A percentile compares a stretch with the other conserved stretches of the same genome.
phyloP scores from a whole-genome alignment of 2,888 invertebrate species.

The Drosophila nr. perissopoda region DNA sequence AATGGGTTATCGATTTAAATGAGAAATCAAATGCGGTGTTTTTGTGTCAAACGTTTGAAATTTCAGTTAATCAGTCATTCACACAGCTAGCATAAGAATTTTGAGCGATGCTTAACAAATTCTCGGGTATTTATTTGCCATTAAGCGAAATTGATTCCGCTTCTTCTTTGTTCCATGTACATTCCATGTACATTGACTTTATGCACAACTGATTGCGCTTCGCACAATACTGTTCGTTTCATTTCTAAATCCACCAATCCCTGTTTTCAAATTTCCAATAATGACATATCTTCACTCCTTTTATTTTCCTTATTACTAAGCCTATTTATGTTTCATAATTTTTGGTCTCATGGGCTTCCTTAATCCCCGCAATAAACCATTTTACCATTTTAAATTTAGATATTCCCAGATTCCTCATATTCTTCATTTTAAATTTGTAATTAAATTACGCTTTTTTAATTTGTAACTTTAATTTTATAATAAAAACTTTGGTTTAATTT shows the following conservation, averaged over 20 bases:
- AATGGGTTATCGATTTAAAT: conserved; percentile 44
- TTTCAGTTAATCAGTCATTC: neutral
- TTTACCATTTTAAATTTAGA: neutral
- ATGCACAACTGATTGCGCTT: neutral
- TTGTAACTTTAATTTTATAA: neutral
- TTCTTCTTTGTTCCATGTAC: neutral
- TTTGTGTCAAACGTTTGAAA: neutral
- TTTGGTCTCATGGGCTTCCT: neutral
- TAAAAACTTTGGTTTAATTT: neutral
- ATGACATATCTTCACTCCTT: neutral
- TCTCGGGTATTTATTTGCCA: neutral
- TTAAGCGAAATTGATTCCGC: neutral
- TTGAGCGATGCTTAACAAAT: too few species aligned
- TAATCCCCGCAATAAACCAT: neutral
- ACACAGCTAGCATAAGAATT: neutral
- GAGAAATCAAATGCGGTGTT: conserved; percentile 17
- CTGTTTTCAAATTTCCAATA: neutral
- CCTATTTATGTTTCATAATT: neutral
- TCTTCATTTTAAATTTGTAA: neutral
- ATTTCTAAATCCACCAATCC: neutral
- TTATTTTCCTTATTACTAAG: neutral
- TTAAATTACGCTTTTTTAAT: neutral
- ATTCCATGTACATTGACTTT: neutral
- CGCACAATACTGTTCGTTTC: neutral
- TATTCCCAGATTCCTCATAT: neutral